Conservation (phyloP, 2,113 vertebrate genomes). For the Euleptes europaea region DNA sequence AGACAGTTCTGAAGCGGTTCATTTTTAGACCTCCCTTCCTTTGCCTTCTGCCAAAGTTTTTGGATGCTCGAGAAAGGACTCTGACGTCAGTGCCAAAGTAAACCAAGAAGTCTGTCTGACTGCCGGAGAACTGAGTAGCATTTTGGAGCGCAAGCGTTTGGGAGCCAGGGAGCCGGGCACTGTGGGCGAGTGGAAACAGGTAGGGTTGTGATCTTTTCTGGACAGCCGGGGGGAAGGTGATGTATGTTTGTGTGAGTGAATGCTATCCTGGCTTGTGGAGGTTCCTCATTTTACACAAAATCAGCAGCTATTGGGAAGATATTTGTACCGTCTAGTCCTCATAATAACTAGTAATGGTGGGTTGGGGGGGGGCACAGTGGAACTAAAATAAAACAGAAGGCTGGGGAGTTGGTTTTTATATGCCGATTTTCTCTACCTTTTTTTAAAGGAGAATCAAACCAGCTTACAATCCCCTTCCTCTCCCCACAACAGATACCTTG, state of each 20-base stretch:
- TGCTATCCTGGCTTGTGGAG: conserved; percentile 4
- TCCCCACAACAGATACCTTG: no score
- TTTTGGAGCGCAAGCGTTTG: background rate
- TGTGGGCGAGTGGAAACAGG: conserved; percentile 24
- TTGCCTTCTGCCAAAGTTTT: conserved; percentile 70
- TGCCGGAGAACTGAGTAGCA: conserved; percentile 48
- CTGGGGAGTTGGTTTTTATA: no score
- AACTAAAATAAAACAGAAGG: fast-evolving
- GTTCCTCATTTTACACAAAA: background rate
- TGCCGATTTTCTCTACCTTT: no score
- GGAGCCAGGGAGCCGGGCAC: conserved; percentile 16
- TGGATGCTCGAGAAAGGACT: conserved; percentile 57
- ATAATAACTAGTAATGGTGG: fast-evolving
- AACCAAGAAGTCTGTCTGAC: conserved; percentile 64
- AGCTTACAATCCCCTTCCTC: no score
- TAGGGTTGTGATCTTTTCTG: background rate
- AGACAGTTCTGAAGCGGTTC: conserved; percentile 27
- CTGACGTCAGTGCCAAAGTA: conserved; percentile 76
- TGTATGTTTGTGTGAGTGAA: background rate
- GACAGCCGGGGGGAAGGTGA: fast-evolving
- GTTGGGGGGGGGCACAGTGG: background rate
- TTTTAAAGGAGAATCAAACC: no score
- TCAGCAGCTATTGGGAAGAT: fast-evolving
- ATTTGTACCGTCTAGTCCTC: background rate
- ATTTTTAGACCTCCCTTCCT: conserved; percentile 32